Conservation (phyloP, 2,888 invertebrate species). For the Agriopis marginaria region DNA sequence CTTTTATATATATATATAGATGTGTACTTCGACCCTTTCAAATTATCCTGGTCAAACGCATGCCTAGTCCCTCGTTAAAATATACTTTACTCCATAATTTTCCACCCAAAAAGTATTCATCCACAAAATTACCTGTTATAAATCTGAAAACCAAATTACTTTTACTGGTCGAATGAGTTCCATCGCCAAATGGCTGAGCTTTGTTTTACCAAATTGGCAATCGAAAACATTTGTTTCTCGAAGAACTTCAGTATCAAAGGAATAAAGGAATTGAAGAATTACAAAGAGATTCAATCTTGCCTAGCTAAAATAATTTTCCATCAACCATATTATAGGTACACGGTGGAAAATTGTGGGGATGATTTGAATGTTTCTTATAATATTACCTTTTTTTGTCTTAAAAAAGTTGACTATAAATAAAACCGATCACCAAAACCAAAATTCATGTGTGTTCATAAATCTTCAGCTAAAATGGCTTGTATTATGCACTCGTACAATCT, state of each 20-base stretch:
- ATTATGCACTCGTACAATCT: too few species aligned
- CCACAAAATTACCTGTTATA: not conserved
- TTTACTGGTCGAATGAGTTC: constrained; percentile 5
- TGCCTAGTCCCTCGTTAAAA: too few species aligned
- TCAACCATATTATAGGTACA: not conserved
- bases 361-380: too few species aligned
- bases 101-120: not conserved
- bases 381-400: too few species aligned
- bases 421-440: too few species aligned
- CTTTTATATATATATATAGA: too few species aligned
- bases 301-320: not conserved
- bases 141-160: constrained; percentile 9
- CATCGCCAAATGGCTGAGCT: constrained; percentile 9
- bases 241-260: constrained; percentile 13
- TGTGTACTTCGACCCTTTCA: too few species aligned
- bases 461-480: too few species aligned
- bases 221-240: constrained; percentile 15
- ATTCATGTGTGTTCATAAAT: too few species aligned
- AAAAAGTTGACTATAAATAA: too few species aligned
- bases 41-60: too few species aligned
- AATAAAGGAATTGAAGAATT: constrained; percentile 4
- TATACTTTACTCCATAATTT: not conserved
- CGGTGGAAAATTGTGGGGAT: too few species aligned
- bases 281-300: not conserved
- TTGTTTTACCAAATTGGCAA: constrained; percentile 27